A percentile compares a stretch with the other conserved stretches of the same genome.
Evolutionary conservation across 2,888 invertebrate genomes (phyloP).

Genomic region (Dione juno): DNA sequence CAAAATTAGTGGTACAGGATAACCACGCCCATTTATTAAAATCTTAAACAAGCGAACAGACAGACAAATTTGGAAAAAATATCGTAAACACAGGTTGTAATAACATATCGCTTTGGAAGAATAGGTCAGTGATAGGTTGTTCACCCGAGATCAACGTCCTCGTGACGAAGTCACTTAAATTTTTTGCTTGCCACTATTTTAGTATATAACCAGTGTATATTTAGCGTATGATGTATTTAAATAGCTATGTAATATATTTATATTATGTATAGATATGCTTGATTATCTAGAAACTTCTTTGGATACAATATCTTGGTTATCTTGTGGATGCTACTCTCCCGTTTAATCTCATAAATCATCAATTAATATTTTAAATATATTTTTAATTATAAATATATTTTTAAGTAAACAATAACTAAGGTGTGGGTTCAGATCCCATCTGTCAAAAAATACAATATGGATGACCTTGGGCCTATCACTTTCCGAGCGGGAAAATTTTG

Average conservation of each 20-base stretch:
- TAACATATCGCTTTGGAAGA: constrained; percentile 10
- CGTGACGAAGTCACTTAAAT: constrained; percentile 19
- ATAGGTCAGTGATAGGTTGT: constrained; percentile 34
- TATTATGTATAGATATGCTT: neutral
- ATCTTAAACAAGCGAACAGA: neutral
- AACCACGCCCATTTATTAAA: neutral
- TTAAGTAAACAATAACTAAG: neutral
- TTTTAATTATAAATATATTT: neutral
- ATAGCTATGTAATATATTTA: neutral
- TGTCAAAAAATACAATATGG: neutral
- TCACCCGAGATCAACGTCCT: constrained; percentile 29
- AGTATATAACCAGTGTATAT: constrained; percentile 22
- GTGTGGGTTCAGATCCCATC: neutral
- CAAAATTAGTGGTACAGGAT: neutral
- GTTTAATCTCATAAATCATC: neutral
- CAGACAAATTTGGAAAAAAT: constrained; percentile 1
- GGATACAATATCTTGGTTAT: neutral
- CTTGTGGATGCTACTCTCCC: too few species aligned
- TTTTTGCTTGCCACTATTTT: constrained; percentile 25
- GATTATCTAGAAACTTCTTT: neutral
- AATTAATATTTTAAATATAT: neutral
- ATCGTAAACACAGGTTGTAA: constrained; percentile 11
- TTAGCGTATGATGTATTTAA: constrained; percentile 6
- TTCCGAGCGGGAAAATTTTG: neutral
- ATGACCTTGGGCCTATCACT: neutral